These are phyloP conservation scores for Glareola pratincola DNA, from an alignment of 2,113 vertebrate species.

Conservation along the genomic window DNA sequence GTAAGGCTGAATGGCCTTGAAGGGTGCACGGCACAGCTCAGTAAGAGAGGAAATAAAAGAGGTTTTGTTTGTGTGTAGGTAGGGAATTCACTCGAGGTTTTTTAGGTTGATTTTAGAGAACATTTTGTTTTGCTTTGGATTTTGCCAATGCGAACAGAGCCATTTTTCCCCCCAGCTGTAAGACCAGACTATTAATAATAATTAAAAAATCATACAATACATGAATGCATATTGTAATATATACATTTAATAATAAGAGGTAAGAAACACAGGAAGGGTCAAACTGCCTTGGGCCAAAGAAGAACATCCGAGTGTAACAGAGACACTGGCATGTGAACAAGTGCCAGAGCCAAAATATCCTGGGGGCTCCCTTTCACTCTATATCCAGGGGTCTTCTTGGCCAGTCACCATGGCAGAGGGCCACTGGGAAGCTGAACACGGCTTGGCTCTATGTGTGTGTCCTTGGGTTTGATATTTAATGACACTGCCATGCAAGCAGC, in stretches of 20 bases:
- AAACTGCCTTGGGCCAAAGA: not conserved
- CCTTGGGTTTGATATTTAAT: conserved; percentile 64
- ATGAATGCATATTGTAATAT: not conserved
- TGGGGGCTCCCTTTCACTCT: conserved; percentile 16
- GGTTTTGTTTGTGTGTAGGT: not conserved
- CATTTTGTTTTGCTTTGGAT: fast-evolving
- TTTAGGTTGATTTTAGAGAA: not conserved
- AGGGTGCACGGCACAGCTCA: not conserved
- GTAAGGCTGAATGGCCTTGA: not conserved
- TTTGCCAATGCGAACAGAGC: not conserved
- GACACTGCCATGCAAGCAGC: conserved; percentile 32
- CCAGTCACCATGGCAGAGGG: conserved; percentile 26
- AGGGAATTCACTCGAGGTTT: not conserved
- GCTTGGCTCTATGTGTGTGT: conserved; percentile 1
- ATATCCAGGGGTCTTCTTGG: conserved; percentile 44
- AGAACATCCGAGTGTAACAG: conserved; percentile 16
- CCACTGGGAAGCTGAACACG: conserved; percentile 26
- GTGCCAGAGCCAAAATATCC: not conserved
- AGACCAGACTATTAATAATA: not conserved
- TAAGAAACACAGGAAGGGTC: not conserved
- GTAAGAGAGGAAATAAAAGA: not conserved
- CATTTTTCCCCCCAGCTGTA: not conserved
- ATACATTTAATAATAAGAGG: not conserved
- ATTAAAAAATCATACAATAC: not conserved
- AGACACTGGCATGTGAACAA: not conserved